A percentile compares a stretch with the other conserved stretches of the same genome.
These are phyloP conservation scores for Coleophora deauratella DNA, from an alignment of 2,888 invertebrate species.

Conservation along the genomic window DNA sequence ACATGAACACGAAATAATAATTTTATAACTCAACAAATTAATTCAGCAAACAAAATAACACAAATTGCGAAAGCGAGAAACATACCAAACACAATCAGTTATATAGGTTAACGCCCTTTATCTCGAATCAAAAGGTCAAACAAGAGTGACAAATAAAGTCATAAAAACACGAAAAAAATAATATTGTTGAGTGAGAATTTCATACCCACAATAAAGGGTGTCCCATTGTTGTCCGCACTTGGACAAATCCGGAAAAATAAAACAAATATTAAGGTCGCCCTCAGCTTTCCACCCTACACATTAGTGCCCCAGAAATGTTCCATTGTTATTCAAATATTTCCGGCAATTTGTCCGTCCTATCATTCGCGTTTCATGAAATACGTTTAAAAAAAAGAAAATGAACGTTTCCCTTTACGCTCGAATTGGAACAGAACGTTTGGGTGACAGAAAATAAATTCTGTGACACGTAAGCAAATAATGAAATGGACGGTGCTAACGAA, in stretches of 20 bases:
- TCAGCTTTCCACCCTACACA: slow-evolving; percentile 61
- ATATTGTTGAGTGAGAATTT: slow-evolving; percentile 56
- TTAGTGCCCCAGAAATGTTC: slow-evolving; percentile 61
- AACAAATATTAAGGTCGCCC: slow-evolving; percentile 62
- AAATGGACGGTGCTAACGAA: no score
- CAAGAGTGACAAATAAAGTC: slow-evolving; percentile 34
- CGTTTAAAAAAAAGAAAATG: slow-evolving; percentile 35
- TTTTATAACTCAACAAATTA: no score
- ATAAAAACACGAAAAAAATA: slow-evolving; percentile 61
- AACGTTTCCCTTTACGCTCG: slow-evolving; percentile 21
- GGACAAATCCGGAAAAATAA: slow-evolving; percentile 72
- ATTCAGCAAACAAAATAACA: no score
- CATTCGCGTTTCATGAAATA: slow-evolving; percentile 48
- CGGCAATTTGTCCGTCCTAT: slow-evolving; percentile 68
- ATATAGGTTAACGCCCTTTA: no score
- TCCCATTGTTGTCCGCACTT: slow-evolving; percentile 58
- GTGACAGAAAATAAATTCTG: not conserved
- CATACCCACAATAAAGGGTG: slow-evolving; percentile 46
- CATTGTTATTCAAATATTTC: slow-evolving; percentile 73
- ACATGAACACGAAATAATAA: no score
- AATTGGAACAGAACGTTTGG: not conserved
- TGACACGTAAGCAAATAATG: not conserved
- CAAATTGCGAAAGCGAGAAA: no score
- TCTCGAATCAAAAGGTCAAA: slow-evolving; percentile 10
- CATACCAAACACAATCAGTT: no score